Evolutionary conservation across 2,113 vertebrate genomes (phyloP).

Genomic region (Orycteropus afer): DNA sequence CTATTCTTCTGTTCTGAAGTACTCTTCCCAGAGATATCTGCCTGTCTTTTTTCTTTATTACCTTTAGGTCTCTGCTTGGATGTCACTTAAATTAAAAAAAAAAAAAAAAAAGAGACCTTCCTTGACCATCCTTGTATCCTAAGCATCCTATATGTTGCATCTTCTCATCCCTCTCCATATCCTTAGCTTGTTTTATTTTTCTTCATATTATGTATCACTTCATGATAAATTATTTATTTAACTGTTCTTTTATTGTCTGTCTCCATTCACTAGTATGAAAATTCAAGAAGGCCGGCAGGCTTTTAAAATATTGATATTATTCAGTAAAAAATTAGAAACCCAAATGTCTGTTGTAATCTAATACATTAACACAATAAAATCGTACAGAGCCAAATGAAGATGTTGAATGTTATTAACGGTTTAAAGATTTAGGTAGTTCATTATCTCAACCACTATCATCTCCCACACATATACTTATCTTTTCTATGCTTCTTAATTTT

Average conservation of each 20-base stretch:
- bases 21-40: background rate
- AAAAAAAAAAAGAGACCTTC: no score
- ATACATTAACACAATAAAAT: background rate
- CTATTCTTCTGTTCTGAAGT: background rate
- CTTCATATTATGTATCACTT: background rate
- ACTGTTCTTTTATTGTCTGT: background rate
- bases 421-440: background rate
- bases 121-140: background rate
- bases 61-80: background rate
- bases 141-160: rapidly evolving
- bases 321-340: background rate
- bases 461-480: background rate
- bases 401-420: background rate
- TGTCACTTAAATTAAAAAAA: background rate
- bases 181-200: background rate
- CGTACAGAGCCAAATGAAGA: background rate
- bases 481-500: background rate
- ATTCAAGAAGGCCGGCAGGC: background rate
- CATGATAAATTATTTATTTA: background rate
- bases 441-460: background rate
- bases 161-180: background rate
- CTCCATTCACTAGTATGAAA: background rate
- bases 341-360: background rate
- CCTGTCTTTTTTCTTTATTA: background rate
- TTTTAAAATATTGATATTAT: background rate